Percentiles rank a stretch among this genome's conserved stretches.
phyloP scores from a whole-genome alignment of 2,888 invertebrate species.

The Colostygia pectinataria region DNA sequence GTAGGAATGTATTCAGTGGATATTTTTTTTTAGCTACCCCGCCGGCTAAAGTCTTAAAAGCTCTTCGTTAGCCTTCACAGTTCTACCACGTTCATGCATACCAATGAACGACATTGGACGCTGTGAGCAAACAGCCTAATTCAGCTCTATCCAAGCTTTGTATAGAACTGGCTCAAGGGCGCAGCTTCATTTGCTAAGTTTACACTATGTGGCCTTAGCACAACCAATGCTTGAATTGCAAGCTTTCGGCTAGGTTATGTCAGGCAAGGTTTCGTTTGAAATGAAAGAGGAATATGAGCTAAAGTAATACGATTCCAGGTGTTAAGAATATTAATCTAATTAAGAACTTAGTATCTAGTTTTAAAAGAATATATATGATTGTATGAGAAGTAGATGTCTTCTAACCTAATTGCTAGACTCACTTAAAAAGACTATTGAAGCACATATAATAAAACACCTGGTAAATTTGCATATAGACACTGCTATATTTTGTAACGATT shows the following conservation, averaged over 20 bases:
- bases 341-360: no score
- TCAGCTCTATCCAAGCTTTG: constrained; percentile 7
- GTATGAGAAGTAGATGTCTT: no score
- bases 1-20: no score
- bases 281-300: no score
- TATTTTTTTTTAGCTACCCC: background rate
- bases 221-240: constrained; percentile 13
- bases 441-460: no score
- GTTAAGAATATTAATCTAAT: no score
- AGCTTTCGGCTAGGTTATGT: background rate
- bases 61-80: background rate
- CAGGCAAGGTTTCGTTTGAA: background rate
- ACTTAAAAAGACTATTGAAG: no score
- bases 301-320: no score
- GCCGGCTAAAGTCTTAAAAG: background rate
- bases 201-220: constrained; percentile 14
- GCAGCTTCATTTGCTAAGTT: constrained; percentile 18
- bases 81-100: constrained; percentile 2
- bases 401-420: no score
- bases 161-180: constrained; percentile 21
- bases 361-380: no score
- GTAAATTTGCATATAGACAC: no score
- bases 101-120: constrained; percentile 1
- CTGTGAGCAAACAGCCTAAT: constrained; percentile 15
- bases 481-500: no score